Evolutionary conservation across 1,140 invertebrate species (phyloP).

Genomic region (Nasonia longicornis): DNA sequence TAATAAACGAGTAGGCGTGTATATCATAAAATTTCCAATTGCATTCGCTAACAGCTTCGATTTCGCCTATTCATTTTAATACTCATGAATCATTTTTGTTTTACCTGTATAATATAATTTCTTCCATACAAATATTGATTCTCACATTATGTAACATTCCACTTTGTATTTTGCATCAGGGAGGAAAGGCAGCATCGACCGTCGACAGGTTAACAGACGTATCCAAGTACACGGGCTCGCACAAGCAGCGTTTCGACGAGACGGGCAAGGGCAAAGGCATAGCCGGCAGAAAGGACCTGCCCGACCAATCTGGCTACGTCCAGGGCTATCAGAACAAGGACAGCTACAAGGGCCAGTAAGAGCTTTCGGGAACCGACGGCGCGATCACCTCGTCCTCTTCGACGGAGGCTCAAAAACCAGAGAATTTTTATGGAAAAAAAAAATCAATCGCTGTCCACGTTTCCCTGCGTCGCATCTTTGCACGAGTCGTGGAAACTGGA

Average conservation of each 20-base stretch:
- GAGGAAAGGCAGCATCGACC: slow-evolving; percentile 77
- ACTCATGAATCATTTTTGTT: too few species aligned
- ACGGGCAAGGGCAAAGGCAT: slow-evolving; percentile 90
- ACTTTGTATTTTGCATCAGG: slow-evolving; percentile 55
- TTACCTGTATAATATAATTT: too few species aligned
- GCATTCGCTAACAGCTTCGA: too few species aligned
- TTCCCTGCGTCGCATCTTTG: slow-evolving; percentile 12
- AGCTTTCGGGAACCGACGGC: slow-evolving; percentile 22
- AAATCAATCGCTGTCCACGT: slow-evolving; percentile 10
- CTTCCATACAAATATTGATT: too few species aligned
- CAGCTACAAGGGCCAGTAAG: slow-evolving; percentile 71
- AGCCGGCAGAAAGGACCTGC: slow-evolving; percentile 83
- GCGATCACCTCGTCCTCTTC: not conserved
- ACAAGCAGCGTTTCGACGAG: slow-evolving; percentile 89
- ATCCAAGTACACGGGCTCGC: slow-evolving; percentile 90
- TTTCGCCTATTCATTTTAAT: too few species aligned
- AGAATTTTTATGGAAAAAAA: slow-evolving; percentile 7
- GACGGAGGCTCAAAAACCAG: not conserved
- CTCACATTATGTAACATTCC: too few species aligned
- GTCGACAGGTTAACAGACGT: slow-evolving; percentile 91
- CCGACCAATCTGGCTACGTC: slow-evolving; percentile 87
- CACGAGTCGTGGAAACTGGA: not conserved
- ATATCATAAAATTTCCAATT: too few species aligned
- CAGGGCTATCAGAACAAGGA: slow-evolving; percentile 91
- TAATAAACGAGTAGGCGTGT: too few species aligned